phyloP scores from a whole-genome alignment of 2,113 vertebrate genomes.

The Syngnathoides biaculeatus region DNA sequence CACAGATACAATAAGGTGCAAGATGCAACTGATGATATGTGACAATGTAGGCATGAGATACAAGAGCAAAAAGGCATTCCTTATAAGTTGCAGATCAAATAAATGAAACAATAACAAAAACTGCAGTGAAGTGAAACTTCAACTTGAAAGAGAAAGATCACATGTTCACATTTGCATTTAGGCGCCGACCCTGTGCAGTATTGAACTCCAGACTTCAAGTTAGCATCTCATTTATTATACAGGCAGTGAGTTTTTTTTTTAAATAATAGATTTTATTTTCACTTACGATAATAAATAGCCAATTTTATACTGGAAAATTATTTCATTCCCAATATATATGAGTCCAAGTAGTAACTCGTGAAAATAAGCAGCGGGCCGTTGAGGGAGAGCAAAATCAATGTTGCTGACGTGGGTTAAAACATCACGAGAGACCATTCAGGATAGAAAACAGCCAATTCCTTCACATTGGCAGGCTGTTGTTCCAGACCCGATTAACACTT shows the following conservation, averaged over 20 bases:
- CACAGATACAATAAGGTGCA: too few species aligned
- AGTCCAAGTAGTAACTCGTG: neutral
- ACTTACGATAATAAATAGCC: neutral
- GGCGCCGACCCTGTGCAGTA: neutral
- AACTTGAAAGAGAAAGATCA: neutral
- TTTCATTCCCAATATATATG: neutral
- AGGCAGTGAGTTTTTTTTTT: neutral
- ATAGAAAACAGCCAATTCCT: constrained; percentile 16
- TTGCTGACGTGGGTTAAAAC: constrained; percentile 11
- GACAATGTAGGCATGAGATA: too few species aligned
- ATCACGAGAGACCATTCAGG: constrained; percentile 12
- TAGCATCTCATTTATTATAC: neutral
- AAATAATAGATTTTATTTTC: neutral
- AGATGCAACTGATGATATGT: too few species aligned
- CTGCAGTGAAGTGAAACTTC: neutral
- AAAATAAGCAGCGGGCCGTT: neutral
- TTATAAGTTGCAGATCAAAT: neutral
- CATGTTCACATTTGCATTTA: neutral
- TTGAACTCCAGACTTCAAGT: neutral
- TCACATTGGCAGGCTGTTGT: constrained; percentile 35
- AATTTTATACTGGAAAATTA: neutral
- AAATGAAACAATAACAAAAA: neutral
- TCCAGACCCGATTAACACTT: constrained; percentile 49
- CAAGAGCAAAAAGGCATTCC: neutral
- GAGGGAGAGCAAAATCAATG: constrained; percentile 2